These are phyloP conservation scores for Syngnathoides biaculeatus DNA, from an alignment of 2,113 vertebrate genomes.

Conservation along the genomic window DNA sequence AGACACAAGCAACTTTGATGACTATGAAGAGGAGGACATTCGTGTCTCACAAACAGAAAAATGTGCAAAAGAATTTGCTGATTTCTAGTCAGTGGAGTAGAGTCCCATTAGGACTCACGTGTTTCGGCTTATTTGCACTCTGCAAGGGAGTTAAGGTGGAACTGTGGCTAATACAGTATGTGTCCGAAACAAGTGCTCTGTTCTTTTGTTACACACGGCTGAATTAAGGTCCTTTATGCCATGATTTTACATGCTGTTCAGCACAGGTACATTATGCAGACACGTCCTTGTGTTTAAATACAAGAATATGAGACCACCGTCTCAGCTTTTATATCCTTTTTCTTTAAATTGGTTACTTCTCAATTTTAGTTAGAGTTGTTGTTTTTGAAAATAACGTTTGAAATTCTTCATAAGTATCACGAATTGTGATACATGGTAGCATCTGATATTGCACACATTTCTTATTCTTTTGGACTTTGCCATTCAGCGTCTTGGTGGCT, in stretches of 20 bases:
- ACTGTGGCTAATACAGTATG: conserved; percentile 80
- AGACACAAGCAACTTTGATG: conserved; percentile 99
- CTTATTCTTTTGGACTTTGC: background rate
- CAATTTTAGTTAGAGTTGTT: conserved; percentile 1
- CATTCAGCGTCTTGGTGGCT: background rate
- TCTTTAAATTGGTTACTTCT: background rate
- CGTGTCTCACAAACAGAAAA: conserved; percentile 97
- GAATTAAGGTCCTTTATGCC: conserved; percentile 88
- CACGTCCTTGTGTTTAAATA: conserved; percentile 79
- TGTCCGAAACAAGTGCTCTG: conserved; percentile 83
- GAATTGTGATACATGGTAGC: background rate
- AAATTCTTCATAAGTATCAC: background rate
- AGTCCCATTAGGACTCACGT: conserved; percentile 78
- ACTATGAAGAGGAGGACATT: conserved; percentile 98
- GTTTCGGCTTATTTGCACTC: conserved; percentile 85
- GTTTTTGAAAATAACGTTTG: background rate
- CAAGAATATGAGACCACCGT: conserved; percentile 82
- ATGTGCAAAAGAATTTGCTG: conserved; percentile 96
- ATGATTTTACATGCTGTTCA: conserved; percentile 84
- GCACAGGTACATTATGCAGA: conserved; percentile 87
- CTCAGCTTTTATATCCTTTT: conserved; percentile 55
- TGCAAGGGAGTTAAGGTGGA: conserved; percentile 82
- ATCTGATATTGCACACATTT: background rate
- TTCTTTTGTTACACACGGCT: conserved; percentile 90
- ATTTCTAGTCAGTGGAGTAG: conserved; percentile 84